Percentiles rank a stretch among this genome's conserved stretches.
These are phyloP conservation scores for Calliphora vomitoria DNA, from an alignment of 2,888 invertebrate genomes.

Conservation along the genomic window DNA sequence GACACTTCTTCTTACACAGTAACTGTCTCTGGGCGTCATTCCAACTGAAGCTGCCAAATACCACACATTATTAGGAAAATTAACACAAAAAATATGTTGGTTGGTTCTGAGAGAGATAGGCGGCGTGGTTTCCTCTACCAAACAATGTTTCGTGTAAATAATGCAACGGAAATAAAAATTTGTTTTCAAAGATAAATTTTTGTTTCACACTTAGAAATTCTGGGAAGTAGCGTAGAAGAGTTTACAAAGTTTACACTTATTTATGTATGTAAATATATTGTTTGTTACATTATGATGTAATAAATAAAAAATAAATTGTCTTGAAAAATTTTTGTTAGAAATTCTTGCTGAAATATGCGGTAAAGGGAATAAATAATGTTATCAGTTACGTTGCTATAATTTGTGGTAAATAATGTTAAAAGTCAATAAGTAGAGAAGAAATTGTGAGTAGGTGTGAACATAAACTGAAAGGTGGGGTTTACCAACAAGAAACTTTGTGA, in stretches of 20 bases:
- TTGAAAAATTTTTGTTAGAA: neutral
- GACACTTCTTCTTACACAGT: no score
- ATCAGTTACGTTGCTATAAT: neutral
- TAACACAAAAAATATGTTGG: slow-evolving; percentile 51
- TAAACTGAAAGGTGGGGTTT: neutral
- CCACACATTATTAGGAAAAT: slow-evolving; percentile 68
- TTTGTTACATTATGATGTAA: no score
- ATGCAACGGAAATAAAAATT: no score
- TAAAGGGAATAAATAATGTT: neutral
- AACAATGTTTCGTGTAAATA: no score
- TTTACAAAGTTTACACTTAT: neutral
- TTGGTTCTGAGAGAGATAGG: neutral
- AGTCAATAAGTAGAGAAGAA: neutral
- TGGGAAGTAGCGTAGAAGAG: neutral
- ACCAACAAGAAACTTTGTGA: no score
- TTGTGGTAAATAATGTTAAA: neutral
- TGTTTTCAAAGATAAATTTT: neutral
- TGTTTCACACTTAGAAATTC: neutral
- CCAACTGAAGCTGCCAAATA: slow-evolving; percentile 67
- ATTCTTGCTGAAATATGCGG: neutral
- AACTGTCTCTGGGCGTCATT: neutral
- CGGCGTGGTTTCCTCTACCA: no score
- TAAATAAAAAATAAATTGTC: no score
- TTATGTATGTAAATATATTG: neutral
- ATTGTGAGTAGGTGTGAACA: neutral